These are phyloP conservation scores for Argyresthia albistria DNA, from an alignment of 2,888 invertebrate genomes.

Conservation along the genomic window DNA sequence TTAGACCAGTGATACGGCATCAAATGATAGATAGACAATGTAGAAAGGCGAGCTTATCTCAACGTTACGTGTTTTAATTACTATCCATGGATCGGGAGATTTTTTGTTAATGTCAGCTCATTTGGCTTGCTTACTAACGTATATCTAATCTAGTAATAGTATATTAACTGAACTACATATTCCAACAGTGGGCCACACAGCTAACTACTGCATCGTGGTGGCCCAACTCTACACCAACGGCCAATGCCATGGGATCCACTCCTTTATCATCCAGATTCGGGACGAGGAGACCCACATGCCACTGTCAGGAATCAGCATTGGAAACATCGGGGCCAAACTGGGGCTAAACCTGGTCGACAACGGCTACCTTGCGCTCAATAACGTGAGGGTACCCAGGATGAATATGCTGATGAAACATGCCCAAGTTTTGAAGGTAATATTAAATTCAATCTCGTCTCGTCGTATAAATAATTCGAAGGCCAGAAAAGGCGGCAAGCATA, in stretches of 20 bases:
- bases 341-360: conserved; percentile 93
- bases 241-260: conserved; percentile 86
- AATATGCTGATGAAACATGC: conserved; percentile 94
- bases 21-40: too few species aligned
- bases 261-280: conserved; percentile 91
- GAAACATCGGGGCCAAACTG: conserved; percentile 93
- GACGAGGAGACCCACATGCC: conserved; percentile 89
- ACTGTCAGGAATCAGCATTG: conserved; percentile 87
- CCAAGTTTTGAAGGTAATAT: conserved; percentile 72
- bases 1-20: too few species aligned
- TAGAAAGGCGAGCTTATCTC: too few species aligned
- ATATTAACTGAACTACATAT: not conserved
- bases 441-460: too few species aligned
- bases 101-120: too few species aligned
- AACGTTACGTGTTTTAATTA: too few species aligned
- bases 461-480: too few species aligned
- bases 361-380: conserved; percentile 88
- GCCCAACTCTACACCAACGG: conserved; percentile 89
- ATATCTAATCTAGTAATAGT: too few species aligned
- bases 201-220: conserved; percentile 90
- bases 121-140: too few species aligned
- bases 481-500: too few species aligned
- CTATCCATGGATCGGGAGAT: too few species aligned
- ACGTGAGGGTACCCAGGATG: conserved; percentile 87
- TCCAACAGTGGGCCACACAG: conserved; percentile 87